These are phyloP conservation scores for Echiichthys vipera DNA, from an alignment of 2,797 vertebrate genomes.

Conservation along the genomic window DNA sequence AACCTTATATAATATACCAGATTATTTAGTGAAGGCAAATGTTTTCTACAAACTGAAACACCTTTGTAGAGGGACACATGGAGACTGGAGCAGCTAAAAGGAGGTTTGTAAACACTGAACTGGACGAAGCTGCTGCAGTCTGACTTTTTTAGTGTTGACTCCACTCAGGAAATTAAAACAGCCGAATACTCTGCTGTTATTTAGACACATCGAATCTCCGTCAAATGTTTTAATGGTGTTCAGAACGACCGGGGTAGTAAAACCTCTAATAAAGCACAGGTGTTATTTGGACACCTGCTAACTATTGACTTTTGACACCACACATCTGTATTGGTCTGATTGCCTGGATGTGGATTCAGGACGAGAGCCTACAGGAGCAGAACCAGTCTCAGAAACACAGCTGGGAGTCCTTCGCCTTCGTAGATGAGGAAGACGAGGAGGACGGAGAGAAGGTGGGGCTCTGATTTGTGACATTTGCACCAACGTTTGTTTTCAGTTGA, in stretches of 20 bases:
- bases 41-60: not conserved
- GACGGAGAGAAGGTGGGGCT: conserved; percentile 73
- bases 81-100: not conserved
- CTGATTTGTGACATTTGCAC: not conserved
- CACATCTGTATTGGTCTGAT: not conserved
- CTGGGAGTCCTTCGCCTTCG: conserved; percentile 91
- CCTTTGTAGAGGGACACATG: not conserved
- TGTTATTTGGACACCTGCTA: too few species aligned
- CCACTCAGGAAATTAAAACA: not conserved
- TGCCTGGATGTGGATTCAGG: conserved; percentile 53
- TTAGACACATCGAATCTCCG: not conserved
- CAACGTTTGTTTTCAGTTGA: not conserved
- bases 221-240: not conserved
- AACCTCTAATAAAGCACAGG: not conserved
- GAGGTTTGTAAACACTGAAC: not conserved
- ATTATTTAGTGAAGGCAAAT: not conserved
- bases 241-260: too few species aligned
- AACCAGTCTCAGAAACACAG: conserved; percentile 74
- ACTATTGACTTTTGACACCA: not conserved
- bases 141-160: not conserved
- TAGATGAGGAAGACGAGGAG: conserved; percentile 92
- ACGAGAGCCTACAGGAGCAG: conserved; percentile 73
- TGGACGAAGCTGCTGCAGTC: not conserved
- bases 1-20: too few species aligned
- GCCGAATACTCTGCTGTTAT: not conserved